Conservation (phyloP, 2,113 vertebrate genomes). For the Struthidea cinerea region DNA sequence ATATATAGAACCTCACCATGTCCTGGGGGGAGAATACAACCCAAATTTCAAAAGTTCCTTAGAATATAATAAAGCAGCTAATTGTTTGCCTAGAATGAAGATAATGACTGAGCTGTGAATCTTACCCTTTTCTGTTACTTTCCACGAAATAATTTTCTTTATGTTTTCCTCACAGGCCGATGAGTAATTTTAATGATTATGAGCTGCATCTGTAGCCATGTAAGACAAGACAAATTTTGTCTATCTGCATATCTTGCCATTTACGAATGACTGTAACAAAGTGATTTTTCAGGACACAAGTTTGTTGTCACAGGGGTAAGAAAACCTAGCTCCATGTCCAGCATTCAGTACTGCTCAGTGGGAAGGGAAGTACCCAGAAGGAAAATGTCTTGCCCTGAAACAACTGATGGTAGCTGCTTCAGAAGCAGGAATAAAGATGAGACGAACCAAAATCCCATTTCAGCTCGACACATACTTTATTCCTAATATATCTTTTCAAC, state of each 20-base stretch:
- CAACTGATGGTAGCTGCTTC: background rate
- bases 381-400: background rate
- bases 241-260: background rate
- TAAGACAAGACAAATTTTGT: background rate
- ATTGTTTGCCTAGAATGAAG: constrained; percentile 31
- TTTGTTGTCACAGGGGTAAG: background rate
- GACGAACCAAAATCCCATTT: background rate
- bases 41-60: background rate
- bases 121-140: background rate
- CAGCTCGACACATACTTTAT: background rate
- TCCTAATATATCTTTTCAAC: background rate
- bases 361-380: background rate
- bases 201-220: background rate
- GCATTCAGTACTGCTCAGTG: background rate
- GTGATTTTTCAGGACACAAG: background rate
- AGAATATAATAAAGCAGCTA: constrained; percentile 8
- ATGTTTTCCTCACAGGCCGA: constrained; percentile 21
- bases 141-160: constrained; percentile 2
- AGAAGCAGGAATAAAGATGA: background rate
- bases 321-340: background rate
- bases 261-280: background rate
- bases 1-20: background rate
- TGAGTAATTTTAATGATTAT: constrained; percentile 35
- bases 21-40: background rate
- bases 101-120: background rate